These are phyloP conservation scores for Pionites leucogaster DNA, from an alignment of 2,113 vertebrate species.

Conservation along the genomic window DNA sequence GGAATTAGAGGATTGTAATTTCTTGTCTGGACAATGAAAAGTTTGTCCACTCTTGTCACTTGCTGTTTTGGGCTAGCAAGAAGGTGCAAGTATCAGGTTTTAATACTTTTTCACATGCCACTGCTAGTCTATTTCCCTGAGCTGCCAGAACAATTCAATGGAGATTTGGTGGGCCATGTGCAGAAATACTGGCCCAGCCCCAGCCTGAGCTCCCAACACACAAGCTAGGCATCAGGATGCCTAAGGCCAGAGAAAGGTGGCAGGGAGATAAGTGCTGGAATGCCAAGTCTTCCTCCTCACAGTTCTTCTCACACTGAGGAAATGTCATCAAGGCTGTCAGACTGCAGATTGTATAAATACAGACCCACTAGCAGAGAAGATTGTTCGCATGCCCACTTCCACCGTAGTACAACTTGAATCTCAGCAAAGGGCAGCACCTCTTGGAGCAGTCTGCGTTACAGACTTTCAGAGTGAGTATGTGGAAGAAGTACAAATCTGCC, in stretches of 20 bases:
- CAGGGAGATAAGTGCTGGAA: background rate
- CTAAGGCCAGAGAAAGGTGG: background rate
- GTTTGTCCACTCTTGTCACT: background rate
- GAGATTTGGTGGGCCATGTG: background rate
- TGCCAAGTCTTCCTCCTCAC: background rate
- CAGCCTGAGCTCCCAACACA: background rate
- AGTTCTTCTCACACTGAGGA: background rate
- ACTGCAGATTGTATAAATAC: background rate
- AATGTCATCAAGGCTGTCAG: background rate
- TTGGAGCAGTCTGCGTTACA: background rate
- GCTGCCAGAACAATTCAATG: background rate
- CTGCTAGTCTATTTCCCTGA: background rate
- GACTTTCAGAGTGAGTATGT: accelerated
- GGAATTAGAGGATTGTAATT: background rate
- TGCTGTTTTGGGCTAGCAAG: background rate
- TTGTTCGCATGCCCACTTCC: background rate
- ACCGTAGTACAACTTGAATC: accelerated
- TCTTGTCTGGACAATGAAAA: background rate
- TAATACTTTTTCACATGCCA: background rate
- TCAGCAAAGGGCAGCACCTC: background rate
- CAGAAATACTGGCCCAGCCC: background rate
- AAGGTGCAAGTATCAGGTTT: accelerated
- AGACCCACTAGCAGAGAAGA: background rate
- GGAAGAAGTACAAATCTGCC: background rate
- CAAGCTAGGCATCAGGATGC: background rate